phyloP scores from a whole-genome alignment of 2,888 invertebrate genomes.

The Eupeodes luniger region DNA sequence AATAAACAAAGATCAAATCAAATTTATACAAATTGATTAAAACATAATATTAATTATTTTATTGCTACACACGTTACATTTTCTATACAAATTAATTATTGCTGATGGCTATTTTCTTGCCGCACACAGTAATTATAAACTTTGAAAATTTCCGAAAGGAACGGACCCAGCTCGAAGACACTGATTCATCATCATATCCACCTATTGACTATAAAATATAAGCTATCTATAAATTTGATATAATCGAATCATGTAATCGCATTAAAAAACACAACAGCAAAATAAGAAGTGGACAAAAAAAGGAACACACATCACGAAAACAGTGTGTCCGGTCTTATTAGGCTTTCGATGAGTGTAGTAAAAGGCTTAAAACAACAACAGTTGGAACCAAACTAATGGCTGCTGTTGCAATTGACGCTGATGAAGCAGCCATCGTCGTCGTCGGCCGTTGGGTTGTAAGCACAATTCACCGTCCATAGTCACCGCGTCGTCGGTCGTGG shows the following conservation, averaged over 20 bases:
- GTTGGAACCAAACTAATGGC: conserved; percentile 37
- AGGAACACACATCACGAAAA: conserved; percentile 25
- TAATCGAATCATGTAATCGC: conserved; percentile 72
- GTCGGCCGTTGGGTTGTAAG: conserved; percentile 1
- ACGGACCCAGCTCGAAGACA: conserved; percentile 41
- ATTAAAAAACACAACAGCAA: conserved; percentile 28
- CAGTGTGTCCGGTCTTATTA: conserved; percentile 50
- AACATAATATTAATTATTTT: background rate
- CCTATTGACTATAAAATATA: conserved; percentile 47
- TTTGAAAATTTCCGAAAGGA: conserved; percentile 31
- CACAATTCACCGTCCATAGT: conserved; percentile 29
- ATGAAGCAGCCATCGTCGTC: conserved; percentile 25
- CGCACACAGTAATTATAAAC: conserved; percentile 39
- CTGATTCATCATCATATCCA: conserved; percentile 62
- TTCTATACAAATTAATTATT: background rate
- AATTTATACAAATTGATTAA: too few relatives aligned
- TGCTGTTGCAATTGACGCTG: conserved; percentile 29
- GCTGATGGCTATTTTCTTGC: conserved; percentile 36
- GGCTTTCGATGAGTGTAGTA: conserved; percentile 46
- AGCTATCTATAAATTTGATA: conserved; percentile 68
- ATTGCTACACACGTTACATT: background rate
- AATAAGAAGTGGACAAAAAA: conserved; percentile 1
- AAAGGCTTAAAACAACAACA: conserved; percentile 38
- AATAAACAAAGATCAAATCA: too few relatives aligned
- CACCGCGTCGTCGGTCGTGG: background rate